These are phyloP conservation scores for Spodoptera picta DNA, from an alignment of 2,888 invertebrate species.

Conservation along the genomic window DNA sequence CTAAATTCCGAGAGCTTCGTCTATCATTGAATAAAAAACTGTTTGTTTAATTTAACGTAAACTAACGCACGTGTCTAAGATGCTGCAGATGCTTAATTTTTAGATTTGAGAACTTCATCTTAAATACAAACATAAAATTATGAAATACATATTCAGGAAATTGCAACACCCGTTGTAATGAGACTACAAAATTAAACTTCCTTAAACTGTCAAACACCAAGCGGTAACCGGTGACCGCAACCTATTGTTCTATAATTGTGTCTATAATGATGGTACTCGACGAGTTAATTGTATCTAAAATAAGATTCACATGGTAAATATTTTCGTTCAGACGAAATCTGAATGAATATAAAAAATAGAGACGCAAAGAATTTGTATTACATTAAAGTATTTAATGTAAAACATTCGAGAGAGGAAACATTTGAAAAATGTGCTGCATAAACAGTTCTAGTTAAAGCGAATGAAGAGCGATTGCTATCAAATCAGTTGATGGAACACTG, in stretches of 20 bases:
- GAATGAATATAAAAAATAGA: slow-evolving; percentile 37
- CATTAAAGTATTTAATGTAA: slow-evolving; percentile 37
- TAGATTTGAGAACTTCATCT: too few relatives aligned
- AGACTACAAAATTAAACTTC: slow-evolving; percentile 5
- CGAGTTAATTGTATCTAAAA: slow-evolving; percentile 9
- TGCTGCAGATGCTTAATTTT: too few relatives aligned
- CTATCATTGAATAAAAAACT: slow-evolving; percentile 3
- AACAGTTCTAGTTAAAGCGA: slow-evolving; percentile 50
- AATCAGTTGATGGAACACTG: slow-evolving; percentile 41
- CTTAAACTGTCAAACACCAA: too few relatives aligned
- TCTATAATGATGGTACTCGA: too few relatives aligned
- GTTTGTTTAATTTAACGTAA: slow-evolving; percentile 4
- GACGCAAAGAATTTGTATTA: slow-evolving; percentile 25
- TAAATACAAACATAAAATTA: too few relatives aligned
- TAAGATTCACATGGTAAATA: slow-evolving; percentile 2
- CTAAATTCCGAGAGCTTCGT: too few relatives aligned
- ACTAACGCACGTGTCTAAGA: slow-evolving; percentile 6
- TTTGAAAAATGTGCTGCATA: slow-evolving; percentile 50
- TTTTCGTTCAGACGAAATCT: slow-evolving; percentile 5
- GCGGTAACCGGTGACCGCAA: too few relatives aligned
- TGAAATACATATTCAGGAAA: too few relatives aligned
- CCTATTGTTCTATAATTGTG: too few relatives aligned
- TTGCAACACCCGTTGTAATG: slow-evolving; percentile 7
- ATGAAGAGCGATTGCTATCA: slow-evolving; percentile 53
- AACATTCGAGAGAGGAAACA: slow-evolving; percentile 24